phyloP scores from a whole-genome alignment of 1,140 invertebrate genomes.

The Meloidogyne chitwoodi region DNA sequence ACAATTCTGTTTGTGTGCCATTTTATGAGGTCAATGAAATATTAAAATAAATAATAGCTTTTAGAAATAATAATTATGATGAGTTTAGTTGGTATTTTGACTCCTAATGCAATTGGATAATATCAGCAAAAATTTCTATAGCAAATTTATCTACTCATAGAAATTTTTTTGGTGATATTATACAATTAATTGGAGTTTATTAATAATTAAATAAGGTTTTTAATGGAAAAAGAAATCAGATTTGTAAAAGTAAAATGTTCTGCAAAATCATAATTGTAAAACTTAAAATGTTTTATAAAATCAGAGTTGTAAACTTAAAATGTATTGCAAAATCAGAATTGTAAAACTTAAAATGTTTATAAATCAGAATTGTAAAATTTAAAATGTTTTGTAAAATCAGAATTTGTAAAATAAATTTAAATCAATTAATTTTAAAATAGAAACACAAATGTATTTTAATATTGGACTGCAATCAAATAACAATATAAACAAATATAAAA shows the following conservation, averaged over 20 bases:
- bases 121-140: neutral
- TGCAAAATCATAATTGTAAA: neutral
- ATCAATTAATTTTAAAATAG: neutral
- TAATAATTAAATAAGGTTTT: neutral
- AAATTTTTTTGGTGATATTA: neutral
- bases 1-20: neutral
- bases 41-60: neutral
- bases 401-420: neutral
- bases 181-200: neutral
- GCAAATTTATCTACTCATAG: neutral
- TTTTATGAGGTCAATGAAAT: neutral
- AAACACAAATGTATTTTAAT: neutral
- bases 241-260: too few relatives aligned
- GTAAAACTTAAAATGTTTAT: neutral
- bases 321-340: neutral
- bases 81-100: neutral
- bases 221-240: neutral
- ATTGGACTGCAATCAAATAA: neutral
- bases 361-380: neutral
- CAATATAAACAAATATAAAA: neutral
- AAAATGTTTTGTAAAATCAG: neutral
- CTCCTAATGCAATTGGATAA: neutral
- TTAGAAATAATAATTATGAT: neutral
- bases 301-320: neutral
- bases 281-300: neutral